Evolutionary conservation across 2,113 vertebrate genomes (phyloP).

Genomic region (Onychostoma macrolepis): DNA sequence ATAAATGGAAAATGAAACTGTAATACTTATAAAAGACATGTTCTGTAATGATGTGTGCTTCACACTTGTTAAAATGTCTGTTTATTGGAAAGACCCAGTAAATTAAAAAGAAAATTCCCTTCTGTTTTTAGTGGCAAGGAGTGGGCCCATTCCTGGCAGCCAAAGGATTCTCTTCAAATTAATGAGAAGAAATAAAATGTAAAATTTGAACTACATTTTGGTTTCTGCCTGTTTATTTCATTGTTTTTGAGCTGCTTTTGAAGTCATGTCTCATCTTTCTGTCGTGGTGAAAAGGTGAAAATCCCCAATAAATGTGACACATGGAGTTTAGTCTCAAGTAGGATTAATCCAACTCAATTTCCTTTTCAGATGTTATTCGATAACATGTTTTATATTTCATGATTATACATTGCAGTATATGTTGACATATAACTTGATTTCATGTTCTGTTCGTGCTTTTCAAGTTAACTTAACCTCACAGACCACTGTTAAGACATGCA

Average conservation of each 20-base stretch:
- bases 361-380: background rate
- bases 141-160: background rate
- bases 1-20: background rate
- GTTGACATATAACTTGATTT: background rate
- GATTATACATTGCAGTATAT: background rate
- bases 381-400: background rate
- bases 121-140: background rate
- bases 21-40: background rate
- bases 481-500: background rate
- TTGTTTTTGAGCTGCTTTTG: background rate
- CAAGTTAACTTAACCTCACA: background rate
- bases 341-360: background rate
- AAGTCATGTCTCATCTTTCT: background rate
- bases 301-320: too few relatives aligned
- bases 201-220: background rate
- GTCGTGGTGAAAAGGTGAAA: background rate
- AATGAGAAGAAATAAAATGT: background rate
- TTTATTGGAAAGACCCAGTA: background rate
- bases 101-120: background rate
- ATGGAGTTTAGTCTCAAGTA: too few relatives aligned
- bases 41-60: background rate
- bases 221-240: background rate
- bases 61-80: background rate
- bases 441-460: background rate
- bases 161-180: background rate